A percentile compares a stretch with the other conserved stretches of the same genome.
These are phyloP conservation scores for Zalophus californianus DNA, from an alignment of 2,797 vertebrate species.

Conservation along the genomic window DNA sequence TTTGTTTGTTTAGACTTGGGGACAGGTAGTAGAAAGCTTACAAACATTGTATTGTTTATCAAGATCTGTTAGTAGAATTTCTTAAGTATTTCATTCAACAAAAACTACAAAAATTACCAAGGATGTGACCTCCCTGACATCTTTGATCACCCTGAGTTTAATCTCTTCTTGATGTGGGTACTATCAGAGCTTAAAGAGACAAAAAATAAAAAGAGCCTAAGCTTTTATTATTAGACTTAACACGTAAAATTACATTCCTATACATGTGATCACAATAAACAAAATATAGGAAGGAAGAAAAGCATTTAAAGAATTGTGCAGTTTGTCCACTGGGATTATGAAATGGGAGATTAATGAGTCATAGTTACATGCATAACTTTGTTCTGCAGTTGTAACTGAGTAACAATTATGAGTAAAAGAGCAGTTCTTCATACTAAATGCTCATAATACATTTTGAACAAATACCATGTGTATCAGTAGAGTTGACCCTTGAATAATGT, in stretches of 20 bases:
- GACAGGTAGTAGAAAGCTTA: neutral
- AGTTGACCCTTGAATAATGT: neutral
- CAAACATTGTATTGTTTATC: neutral
- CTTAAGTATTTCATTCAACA: neutral
- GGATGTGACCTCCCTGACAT: neutral
- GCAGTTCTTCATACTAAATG: neutral
- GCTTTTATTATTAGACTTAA: neutral
- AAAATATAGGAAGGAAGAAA: neutral
- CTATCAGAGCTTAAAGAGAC: neutral
- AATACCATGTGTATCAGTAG: neutral
- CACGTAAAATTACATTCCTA: neutral
- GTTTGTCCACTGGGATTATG: neutral
- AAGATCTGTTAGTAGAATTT: neutral
- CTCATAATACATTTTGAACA: neutral
- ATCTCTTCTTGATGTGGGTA: neutral
- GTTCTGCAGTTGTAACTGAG: neutral
- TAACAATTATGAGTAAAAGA: neutral
- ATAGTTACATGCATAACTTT: neutral
- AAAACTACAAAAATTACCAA: neutral
- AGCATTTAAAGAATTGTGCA: neutral
- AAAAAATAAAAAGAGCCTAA: neutral
- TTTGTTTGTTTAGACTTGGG: neutral
- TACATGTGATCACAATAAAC: neutral
- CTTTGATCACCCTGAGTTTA: too few species aligned
- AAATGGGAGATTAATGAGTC: neutral